Evolutionary conservation across 2,888 invertebrate genomes (phyloP), one percentile per base, ranked within the genome.

Genomic region (Aquatica leii): DNA sequence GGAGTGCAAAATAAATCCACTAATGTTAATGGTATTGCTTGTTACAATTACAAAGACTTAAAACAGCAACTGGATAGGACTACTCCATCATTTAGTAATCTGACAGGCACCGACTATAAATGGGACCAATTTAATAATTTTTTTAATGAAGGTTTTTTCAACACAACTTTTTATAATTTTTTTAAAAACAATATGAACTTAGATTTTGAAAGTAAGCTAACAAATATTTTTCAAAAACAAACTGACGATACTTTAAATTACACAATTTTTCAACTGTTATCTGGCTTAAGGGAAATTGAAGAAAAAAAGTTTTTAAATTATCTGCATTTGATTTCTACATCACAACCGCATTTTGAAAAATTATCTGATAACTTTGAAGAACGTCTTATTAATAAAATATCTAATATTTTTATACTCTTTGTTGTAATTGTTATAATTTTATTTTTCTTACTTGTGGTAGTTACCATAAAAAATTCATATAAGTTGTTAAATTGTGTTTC

Each of bases 1-100:
- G 56, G 52, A 4, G 18, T 24, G 8, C n/a, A 1, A 1, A 14
- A 11, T 1, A 52, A 31, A 37, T 8, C 4, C 1, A 14, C 14
- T 43, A 41, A 57, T 18, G 18, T 57, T 21, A 12, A 31, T 5
- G 57, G 52, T 20, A 57, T 54, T 57, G 52, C 57, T 17, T 62
- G 62, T 52, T 4, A 4, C 1, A 41, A 35, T 11, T 14, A 46
- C 18, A 17, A 35, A 9, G 11, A 8, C 18, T 24, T 24, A 24
- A 24, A 24, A 2, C 2, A 24, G 4, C 24, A 24, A 6, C 6
- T 24, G 6, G 12, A 12, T n/a, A n/a, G n/a, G n/a, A n/a, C n/a
- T n/a, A n/a, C n/a, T n/a, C n/a, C n/a, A 9, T 15, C 4, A 14
- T 17, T 1, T 31, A 35, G 9, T 3, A 9, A 12, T 1, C 6